A percentile compares a stretch with the other conserved stretches of the same genome.
Conservation (phyloP, 2,113 vertebrate species). For the Engraulis encrasicolus region DNA sequence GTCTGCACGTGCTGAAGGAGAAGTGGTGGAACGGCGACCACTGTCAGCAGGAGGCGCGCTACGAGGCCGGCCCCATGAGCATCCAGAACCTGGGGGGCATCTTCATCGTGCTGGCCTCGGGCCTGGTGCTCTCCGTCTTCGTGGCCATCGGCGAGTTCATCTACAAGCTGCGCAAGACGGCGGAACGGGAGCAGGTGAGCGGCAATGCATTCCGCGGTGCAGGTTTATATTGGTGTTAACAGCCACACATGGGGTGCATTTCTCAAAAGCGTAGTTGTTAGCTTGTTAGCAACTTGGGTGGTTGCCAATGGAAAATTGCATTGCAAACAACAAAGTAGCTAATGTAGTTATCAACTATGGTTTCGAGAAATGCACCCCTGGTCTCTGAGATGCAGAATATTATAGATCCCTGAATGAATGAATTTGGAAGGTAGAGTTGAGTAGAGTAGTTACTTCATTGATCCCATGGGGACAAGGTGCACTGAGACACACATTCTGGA, state of each 20-base stretch:
- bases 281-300: too few relatives aligned
- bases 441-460: too few relatives aligned
- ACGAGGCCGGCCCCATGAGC: slow-evolving; percentile 91
- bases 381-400: neutral
- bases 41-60: slow-evolving; percentile 91
- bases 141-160: slow-evolving; percentile 97
- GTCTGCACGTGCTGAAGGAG: slow-evolving; percentile 94
- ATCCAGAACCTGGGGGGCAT: slow-evolving; percentile 97
- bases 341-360: too few relatives aligned
- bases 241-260: too few relatives aligned
- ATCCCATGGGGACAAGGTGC: too few relatives aligned
- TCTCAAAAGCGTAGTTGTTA: too few relatives aligned
- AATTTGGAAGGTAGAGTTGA: neutral
- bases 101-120: slow-evolving; percentile 95
- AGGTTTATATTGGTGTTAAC: neutral
- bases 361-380: too few relatives aligned
- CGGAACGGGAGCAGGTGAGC: slow-evolving; percentile 91
- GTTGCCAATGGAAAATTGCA: too few relatives aligned
- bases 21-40: slow-evolving; percentile 96
- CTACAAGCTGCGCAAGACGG: slow-evolving; percentile 94
- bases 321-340: too few relatives aligned
- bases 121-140: slow-evolving; percentile 91
- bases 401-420: neutral
- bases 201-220: slow-evolving; percentile 32
- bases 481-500: neutral